Evolutionary conservation across 2,797 vertebrate genomes (phyloP), one percentile per base, ranked within the genome.

Genomic region (Ptychadena robeensis): DNA sequence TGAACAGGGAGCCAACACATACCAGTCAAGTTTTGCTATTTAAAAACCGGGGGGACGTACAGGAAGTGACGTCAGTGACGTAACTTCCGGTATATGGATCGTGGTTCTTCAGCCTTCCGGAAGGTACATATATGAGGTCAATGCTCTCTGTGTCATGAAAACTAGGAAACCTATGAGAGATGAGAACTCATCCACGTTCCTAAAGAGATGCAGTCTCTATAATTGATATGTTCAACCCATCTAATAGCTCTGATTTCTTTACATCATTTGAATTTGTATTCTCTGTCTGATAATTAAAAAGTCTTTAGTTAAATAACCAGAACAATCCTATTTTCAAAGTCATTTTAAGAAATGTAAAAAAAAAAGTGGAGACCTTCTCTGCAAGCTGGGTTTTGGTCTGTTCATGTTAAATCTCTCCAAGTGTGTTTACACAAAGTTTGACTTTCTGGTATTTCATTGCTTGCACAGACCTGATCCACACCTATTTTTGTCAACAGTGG

Each of bases 401-500:
- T 92, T 91, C 88, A 91, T 91, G 89, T 91, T 88, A 82, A 88
- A 89, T 92, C 90, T 90, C 87, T 89, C 90, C 87, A 89, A 92
- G 89, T 88, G 86, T 92, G 87, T 93, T 94, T 93, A 91, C 92
- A 91, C 90, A 92, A 80, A 90, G 89, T 93, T 89, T 93, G 91
- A 91, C 91, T 92, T 92, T 93, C 93, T 95, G 94, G 95, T 95
- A 96, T 96, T 93, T 93, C 90, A 9, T 86, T 92, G 93, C 96
- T 93, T 96, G 94, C 93, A 93, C 92, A 93, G 94, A 94, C 95
- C 96, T 94, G 94, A 95, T 94, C 91, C 91, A 88, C 85, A 91
- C 93, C 93, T 94, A 93, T 93, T 92, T 94, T 94, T 90, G 95
- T 96, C 95, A 96, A 95, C 95, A 95, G 90, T 88, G 91, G 87